Base-by-base conservation (phyloP, 2,888 invertebrate genomes). In the Willowsia nigromaculata region DNA sequence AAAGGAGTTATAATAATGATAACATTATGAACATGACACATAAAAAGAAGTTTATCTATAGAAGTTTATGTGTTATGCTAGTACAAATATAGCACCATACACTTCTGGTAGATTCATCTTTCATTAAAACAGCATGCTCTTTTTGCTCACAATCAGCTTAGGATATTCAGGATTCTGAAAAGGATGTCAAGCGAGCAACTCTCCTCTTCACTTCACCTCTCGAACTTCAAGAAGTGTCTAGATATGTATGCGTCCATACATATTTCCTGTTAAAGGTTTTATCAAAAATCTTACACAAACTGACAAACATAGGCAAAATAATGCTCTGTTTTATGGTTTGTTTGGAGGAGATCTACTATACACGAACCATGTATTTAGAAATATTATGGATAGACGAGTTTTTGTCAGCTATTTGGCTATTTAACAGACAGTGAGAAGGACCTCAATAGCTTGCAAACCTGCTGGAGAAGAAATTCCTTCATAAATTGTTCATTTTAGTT, bases 151-250 rank as follows among this genome's bases (percentile, higher is more conserved):
- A 25, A 71, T 71, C 43, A 71, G 27, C 25, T 71, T 71, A 37
- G 25, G 22, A 37, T 7, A 71, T 71, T 68, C 11, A 43, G 22
- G 47, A 85, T 43, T 47, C 71, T 43, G 47, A 33, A 74, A 71
- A 84, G 68, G 84, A 62, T 85, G 85, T 85, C 85, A 78, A 78
- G 47, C 50, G 56, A 76, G 30, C 76, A 85, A 25, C 62, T 74
- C 33, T 47, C 40, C 85, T 85, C 85, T 85, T 76, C 78, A 78
- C 47, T 65, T 50, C 62, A 76, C 30, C 85, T 85, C 76, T 62
- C 76, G 25, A 71, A 76, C 62, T 85, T 85, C 33, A 50, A 85
- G 85, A 84, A 84, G 71, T 4, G 6, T 18, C 22, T 68, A 37
- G 37, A 18, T 7, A 68, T 22, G 40, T 50, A 50, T 5, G 50